phyloP scores from a whole-genome alignment of 2,113 vertebrate genomes.

The Sterrhoptilus dennistouni region DNA sequence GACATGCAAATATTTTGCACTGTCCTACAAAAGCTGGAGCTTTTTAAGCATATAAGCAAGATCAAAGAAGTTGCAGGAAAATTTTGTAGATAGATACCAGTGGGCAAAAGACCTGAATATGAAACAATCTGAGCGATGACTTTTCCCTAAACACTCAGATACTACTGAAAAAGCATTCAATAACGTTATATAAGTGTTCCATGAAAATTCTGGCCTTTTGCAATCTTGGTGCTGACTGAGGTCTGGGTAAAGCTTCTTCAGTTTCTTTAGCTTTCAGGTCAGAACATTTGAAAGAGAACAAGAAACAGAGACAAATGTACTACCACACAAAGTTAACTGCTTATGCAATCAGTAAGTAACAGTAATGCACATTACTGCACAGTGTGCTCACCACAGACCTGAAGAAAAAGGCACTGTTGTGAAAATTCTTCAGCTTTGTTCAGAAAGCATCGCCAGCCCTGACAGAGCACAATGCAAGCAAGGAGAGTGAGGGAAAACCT shows the following conservation, averaged over 20 bases:
- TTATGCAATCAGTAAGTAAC: background rate
- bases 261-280: background rate
- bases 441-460: background rate
- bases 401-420: background rate
- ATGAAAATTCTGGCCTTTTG: background rate
- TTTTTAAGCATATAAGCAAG: background rate
- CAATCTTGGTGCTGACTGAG: background rate
- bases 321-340: background rate
- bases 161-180: background rate
- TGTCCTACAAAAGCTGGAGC: background rate
- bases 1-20: background rate
- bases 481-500: background rate
- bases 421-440: background rate
- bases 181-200: background rate
- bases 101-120: background rate
- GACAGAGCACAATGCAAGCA: background rate
- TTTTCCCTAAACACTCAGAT: background rate
- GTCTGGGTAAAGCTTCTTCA: background rate
- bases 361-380: too few species aligned
- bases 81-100: background rate
- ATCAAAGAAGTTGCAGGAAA: background rate
- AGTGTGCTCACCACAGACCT: accelerated
- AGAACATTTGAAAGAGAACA: background rate
- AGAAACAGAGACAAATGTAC: background rate
- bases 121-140: background rate